A percentile compares a stretch with the other conserved stretches of the same genome.
These are phyloP conservation scores for Drosophila conformis DNA, from an alignment of 2,888 invertebrate species.

Conservation along the genomic window DNA sequence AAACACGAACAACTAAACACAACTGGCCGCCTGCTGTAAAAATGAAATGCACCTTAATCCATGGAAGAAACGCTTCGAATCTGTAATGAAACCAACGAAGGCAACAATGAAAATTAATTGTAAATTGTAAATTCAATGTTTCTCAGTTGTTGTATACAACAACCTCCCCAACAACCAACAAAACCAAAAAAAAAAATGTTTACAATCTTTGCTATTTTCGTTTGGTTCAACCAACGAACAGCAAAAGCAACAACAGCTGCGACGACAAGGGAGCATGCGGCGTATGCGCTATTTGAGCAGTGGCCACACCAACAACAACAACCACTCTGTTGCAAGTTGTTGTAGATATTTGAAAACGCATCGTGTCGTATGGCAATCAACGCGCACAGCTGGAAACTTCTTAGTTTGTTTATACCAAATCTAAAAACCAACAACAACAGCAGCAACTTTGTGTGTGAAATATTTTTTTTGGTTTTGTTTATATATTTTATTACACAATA, in stretches of 20 bases:
- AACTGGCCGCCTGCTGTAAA: conserved; percentile 50
- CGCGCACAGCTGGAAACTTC: conserved; percentile 77
- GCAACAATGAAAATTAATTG: conserved; percentile 52
- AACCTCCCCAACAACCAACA: background rate
- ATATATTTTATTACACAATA: background rate
- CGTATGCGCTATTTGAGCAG: conserved; percentile 56
- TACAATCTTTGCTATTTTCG: conserved; percentile 68
- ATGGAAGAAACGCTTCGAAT: conserved; percentile 58
- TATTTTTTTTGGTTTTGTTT: conserved; percentile 15
- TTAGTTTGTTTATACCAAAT: conserved; percentile 61
- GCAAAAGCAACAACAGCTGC: conserved; percentile 4
- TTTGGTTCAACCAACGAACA: conserved; percentile 26
- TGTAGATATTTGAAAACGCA: conserved; percentile 72
- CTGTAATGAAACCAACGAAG: conserved; percentile 66
- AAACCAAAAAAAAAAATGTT: conserved; percentile 36
- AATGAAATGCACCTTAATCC: conserved; percentile 61
- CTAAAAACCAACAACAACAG: conserved; percentile 31
- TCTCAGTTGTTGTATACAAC: conserved; percentile 14
- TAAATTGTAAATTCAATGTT: conserved; percentile 44
- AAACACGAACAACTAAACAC: conserved; percentile 15
- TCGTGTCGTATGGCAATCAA: conserved; percentile 78
- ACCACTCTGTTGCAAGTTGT: conserved; percentile 34
- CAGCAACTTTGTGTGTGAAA: conserved; percentile 35
- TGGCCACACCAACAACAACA: conserved; percentile 11
- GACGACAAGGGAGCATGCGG: conserved; percentile 37